Evolutionary conservation across 2,797 vertebrate genomes (phyloP).

Genomic region (Trichosurus vulpecula): DNA sequence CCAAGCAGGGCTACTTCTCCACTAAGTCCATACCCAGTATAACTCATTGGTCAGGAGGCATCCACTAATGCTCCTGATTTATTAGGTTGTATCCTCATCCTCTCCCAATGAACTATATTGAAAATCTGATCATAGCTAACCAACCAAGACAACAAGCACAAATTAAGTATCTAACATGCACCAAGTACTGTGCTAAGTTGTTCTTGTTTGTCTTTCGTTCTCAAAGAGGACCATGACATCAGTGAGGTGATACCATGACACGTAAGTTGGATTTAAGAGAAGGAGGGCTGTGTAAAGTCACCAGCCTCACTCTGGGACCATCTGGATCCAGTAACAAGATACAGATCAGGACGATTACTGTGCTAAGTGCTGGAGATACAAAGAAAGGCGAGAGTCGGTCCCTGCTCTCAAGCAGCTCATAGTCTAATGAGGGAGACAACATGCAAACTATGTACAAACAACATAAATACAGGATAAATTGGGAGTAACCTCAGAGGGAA

Average conservation of each 20-base stretch:
- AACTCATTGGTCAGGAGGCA: conserved; percentile 52
- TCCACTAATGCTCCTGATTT: conserved; percentile 49
- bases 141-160: conserved; percentile 17
- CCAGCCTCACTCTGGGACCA: too few species aligned
- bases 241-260: too few species aligned
- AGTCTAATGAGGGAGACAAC: not conserved
- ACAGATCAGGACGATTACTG: not conserved
- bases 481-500: not conserved
- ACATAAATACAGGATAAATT: not conserved
- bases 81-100: not conserved
- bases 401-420: not conserved
- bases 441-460: not conserved
- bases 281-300: too few species aligned
- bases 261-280: too few species aligned
- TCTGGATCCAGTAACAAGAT: too few species aligned
- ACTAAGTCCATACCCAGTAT: not conserved
- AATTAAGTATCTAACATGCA: not conserved
- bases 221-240: too few species aligned
- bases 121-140: conserved; percentile 54
- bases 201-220: too few species aligned
- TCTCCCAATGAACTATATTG: conserved; percentile 72
- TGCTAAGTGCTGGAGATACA: not conserved
- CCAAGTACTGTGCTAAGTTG: not conserved
- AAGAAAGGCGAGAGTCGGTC: not conserved
- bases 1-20: not conserved